A percentile compares a stretch with the other conserved stretches of the same genome.
Evolutionary conservation across 2,113 vertebrate genomes (phyloP).

Genomic region (Thryonomys swinderianus): DNA sequence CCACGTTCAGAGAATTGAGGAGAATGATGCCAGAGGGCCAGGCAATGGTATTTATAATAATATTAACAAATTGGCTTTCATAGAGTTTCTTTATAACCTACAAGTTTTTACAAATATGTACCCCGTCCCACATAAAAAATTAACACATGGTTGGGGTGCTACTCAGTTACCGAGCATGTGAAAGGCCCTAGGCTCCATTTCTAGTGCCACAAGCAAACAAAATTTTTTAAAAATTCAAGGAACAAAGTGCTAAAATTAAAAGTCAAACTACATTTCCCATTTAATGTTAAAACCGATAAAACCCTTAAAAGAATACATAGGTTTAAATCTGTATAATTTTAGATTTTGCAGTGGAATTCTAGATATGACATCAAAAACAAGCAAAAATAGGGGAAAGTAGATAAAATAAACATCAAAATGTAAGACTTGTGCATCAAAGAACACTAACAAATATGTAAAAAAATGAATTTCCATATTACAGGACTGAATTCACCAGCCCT

Average conservation of each 20-base stretch:
- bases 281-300: too few species aligned
- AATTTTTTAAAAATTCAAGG: not conserved
- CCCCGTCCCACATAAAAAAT: not conserved
- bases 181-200: not conserved
- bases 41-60: not conserved
- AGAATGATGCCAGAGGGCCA: not conserved
- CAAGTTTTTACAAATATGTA: not conserved
- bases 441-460: not conserved
- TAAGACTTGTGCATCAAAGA: not conserved
- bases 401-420: slow-evolving; percentile 2
- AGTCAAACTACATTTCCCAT: too few species aligned
- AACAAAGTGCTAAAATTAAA: not conserved
- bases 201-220: not conserved
- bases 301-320: not conserved
- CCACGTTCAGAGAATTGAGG: not conserved
- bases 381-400: not conserved
- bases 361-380: not conserved
- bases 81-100: not conserved
- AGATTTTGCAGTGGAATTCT: not conserved
- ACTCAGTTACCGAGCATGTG: not conserved
- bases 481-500: not conserved
- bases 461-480: not conserved
- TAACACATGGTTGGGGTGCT: not conserved
- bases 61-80: not conserved
- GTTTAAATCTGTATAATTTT: not conserved